Evolutionary conservation across 2,888 invertebrate genomes (phyloP), one percentile per base, ranked within the genome.

Genomic region (Aleiodes leptofemur): DNA sequence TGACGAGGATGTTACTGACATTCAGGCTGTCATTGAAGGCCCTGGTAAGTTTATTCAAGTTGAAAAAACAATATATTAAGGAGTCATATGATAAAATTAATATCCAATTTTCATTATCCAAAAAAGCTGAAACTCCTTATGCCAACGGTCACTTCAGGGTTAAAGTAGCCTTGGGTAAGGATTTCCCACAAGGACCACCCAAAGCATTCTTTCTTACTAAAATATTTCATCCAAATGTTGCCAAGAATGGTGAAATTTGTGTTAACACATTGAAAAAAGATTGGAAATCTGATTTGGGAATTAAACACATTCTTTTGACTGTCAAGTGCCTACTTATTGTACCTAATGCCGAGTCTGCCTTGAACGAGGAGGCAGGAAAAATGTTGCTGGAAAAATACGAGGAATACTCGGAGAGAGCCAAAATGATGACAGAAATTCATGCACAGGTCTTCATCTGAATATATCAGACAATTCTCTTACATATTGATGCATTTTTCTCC

Each of bases 211-310:
- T 98, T 90, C 91, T 97, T 78, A 98, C 98, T 72, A 97, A 96
- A 92, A 97, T 98, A 88, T 98, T 98, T 91, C 98, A 98, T 90
- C 98, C 98, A 34, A 98, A 98, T 92, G 98, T 98, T 83, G 95
- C 98, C 68, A 91, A 93, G 77, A 96, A 95, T 91, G 98, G 98
- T 77, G 98, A 98, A 91, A 98, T 98, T 86, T 98, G 98, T 91
- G 98, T 98, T 7, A 97, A 98, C 90, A 98, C 98, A 77, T 92
- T 98, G 78, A 96, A 97, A 90, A 97, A 96, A 91, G 98, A 98
- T 92, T 98, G 98, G 98, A 96, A 96, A 89, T 94, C 97, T 78
- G 97, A 97, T 91, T 94, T 97, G 88, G 98, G 98, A 88, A 96
- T 98, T 80, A 96, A 95, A 92, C 98, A 98, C 90, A 96, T 98